Percentiles rank a stretch among this genome's conserved stretches.
Evolutionary conservation across 2,113 vertebrate genomes (phyloP).

Genomic region (Crypturellus undulatus): DNA sequence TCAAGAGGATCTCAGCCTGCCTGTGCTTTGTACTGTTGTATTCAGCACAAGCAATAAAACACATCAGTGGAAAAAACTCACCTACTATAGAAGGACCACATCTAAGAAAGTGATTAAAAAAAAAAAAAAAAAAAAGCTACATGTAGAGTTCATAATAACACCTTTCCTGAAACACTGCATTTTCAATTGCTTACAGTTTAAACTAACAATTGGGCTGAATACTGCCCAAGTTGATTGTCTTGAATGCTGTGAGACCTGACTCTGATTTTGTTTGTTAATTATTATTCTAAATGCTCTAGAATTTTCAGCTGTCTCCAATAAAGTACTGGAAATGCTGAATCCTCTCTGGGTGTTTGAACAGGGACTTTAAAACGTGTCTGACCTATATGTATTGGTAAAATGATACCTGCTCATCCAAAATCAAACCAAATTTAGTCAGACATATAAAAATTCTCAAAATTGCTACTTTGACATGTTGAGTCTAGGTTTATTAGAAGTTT

Average conservation of each 20-base stretch:
- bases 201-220: neutral
- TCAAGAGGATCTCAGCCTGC: constrained; percentile 72
- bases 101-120: neutral
- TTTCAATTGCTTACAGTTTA: neutral
- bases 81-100: neutral
- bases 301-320: neutral
- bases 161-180: neutral
- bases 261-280: neutral
- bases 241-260: neutral
- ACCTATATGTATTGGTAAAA: neutral
- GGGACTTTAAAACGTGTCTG: neutral
- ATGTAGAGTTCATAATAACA: neutral
- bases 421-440: neutral
- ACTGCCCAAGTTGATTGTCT: neutral
- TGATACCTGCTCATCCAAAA: neutral
- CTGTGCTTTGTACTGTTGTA: constrained; percentile 18
- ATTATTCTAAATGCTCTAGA: neutral
- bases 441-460: neutral
- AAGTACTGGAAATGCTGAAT: neutral
- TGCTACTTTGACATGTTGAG: neutral
- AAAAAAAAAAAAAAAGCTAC: neutral
- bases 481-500: neutral
- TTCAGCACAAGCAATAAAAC: constrained; percentile 61
- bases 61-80: constrained; percentile 22
- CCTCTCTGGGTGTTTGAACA: neutral